Base-by-base conservation (phyloP, 1,140 invertebrate genomes). In the Drosophila pseudoananassae region DNA sequence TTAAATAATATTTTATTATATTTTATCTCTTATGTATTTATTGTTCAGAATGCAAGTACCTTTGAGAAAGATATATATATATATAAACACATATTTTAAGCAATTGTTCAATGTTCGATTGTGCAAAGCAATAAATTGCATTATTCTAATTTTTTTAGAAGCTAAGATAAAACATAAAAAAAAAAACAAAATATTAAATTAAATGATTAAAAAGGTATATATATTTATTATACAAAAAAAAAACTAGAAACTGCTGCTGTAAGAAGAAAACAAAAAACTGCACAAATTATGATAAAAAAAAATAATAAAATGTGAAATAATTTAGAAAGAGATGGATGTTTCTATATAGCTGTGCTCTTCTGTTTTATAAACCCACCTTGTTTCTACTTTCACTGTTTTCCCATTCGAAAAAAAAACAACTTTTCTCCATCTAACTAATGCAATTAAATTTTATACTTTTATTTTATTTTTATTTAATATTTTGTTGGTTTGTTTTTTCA, bases 381-480 rank as follows among this genome's bases (percentile, higher is more conserved):
- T n/a, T n/a, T n/a, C n/a, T n/a, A n/a, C n/a, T n/a, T 1, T 12
- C 63, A 64, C 64, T 57, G 3, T 20, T 57, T 3, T 27, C 25
- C 25, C 25, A 0, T 4, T 27, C 1, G 1, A 27, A 27, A 27
- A 58, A 46, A 71, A 38, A 52, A 36, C 23, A 46, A 49, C 4
- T 52, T 29, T 45, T 52, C 17, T 47, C 51, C 54, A 72, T 58
- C n/a, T 47, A 51, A 59, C 56, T 45, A 54, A 49, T 66, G 20
- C 61, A 66, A 61, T 60, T 88, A 59, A 82, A 60, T 85, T 85
- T 85, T 76, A 73, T 84, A 60, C 56, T 82, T 82, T 79, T 88
- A 84, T 69, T 79, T 84, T 85, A 83, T 78, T 83, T 81, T 78
- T 82, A 87, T 78, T 69, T 82, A 69, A 82, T 87, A 82, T 82